Evolutionary conservation across 2,797 vertebrate genomes (phyloP), one percentile per base, ranked within the genome.

Genomic region (Manis pentadactyla): DNA sequence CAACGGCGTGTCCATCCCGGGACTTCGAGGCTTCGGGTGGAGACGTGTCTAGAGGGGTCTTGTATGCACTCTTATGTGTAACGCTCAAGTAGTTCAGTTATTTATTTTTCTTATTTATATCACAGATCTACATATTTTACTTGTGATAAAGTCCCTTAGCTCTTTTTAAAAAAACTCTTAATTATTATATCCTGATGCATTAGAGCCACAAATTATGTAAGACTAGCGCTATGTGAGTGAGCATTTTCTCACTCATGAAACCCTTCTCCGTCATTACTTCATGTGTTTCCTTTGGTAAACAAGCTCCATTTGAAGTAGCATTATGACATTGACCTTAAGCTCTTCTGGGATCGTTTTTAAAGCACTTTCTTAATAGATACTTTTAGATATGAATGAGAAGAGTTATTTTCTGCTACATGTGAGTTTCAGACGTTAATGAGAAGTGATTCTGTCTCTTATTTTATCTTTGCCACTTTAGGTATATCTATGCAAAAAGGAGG

Each of bases 11-110:
- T 95, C 99, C 99, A 0, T 99, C 99, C 0, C 98, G 99, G 84
- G 99, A 99, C 97, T 98, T 99, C 90, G 99, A 99, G 96, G 99
- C 99, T 34, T 98, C 99, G 87, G 99, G 99, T 61, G 99, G 99
- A 49, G 99, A 99, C 25, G 96, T 97, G 7, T 99, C 99, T 63
- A 99, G 98, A 98, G 98, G 98, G 93, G 99, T 99, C 78, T 98
- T 99, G 99, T 99, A 98, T 99, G 99, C 98, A 18, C 57, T 55
- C 37, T 93, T 83, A 15, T 73, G 81, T 68, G 4, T 31, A 66
- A 34, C 57, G 29, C 68, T 73, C 15, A 68, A 59, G 21, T 19
- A 3, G 12, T 15, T 93, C 64, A 9, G 3, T 69, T n/a, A 15
- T 61, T 71, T 14, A 61, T 85, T 73, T 91, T 61, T 34, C 71